phyloP scores from a whole-genome alignment of 2,797 vertebrate species.

The Mus minutoides region DNA sequence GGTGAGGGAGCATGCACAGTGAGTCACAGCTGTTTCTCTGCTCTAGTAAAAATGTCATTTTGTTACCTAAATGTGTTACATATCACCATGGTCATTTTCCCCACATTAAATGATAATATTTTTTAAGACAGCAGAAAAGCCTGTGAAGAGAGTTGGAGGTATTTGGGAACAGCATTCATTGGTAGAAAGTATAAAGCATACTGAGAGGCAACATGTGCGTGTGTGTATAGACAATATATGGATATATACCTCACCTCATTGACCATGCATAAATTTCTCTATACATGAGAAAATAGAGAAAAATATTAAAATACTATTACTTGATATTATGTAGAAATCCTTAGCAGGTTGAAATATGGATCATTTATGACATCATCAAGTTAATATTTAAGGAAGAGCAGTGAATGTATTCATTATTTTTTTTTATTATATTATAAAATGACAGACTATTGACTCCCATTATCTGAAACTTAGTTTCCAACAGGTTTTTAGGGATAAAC shows the following conservation, averaged over 20 bases:
- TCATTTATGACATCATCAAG: background rate
- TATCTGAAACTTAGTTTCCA: background rate
- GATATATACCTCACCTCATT: background rate
- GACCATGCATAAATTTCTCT: background rate
- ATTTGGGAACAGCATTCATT: background rate
- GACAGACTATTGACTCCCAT: background rate
- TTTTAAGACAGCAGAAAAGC: conserved; percentile 9
- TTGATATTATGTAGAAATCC: conserved; percentile 15
- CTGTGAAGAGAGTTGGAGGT: background rate
- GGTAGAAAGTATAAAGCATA: background rate
- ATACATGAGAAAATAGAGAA: background rate
- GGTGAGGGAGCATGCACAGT: background rate
- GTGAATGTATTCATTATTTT: background rate
- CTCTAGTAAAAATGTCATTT: background rate
- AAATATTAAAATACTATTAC: background rate
- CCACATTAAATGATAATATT: background rate
- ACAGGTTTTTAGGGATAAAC: background rate
- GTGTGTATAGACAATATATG: too few relatives aligned
- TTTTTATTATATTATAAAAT: conserved; percentile 19
- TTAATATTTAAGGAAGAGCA: background rate
- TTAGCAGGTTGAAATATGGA: background rate
- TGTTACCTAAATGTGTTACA: background rate
- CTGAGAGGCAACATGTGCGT: too few relatives aligned
- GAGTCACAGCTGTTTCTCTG: background rate
- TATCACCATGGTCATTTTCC: background rate